Evolutionary conservation across 2,888 invertebrate species (phyloP), one percentile per base, ranked within the genome.

Genomic region (Nasonovia ribisnigri): DNA sequence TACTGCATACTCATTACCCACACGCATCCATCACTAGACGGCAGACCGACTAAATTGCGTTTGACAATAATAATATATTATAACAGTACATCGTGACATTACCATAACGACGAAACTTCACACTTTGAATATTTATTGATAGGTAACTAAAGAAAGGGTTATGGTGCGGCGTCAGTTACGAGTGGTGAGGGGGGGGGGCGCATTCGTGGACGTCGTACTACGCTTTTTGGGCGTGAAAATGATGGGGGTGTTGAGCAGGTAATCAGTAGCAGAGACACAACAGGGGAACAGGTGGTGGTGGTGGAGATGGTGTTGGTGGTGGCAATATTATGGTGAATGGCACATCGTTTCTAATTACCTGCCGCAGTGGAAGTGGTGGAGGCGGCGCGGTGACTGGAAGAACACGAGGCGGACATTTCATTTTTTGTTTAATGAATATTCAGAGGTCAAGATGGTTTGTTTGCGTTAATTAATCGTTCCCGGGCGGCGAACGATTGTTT

Each of bases 401-500:
- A 88, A 89, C 57, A 60, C 77, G 51, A 77, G 67, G 48, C 90
- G 90, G 67, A 84, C 91, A 42, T 91, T 77, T 48, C 48, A 42
- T 29, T 57, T 84, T 51, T 84, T 90, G 43, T 92, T 89, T 84
- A 84, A 93, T 93, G 84, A 93, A 89, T 93, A 93, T 84, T 93
- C 93, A 93, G 84, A 89, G 89, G 93, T 93, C 93, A 88, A 89
- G 89, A 89, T 24, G 93, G 77, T 77, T 84, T 93, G 88, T 88
- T 88, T 46, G 48, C 84, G 89, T 93, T 93, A 93, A 93, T 93
- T 88, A 93, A 89, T 93, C 84, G 93, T 54, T 92, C 24, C 67
- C 3, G 20, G 10, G 13, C 43, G 16, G 46, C 42, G 29, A 60
- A 88, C 67, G 77, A 88, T 88, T 92, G 92, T 92, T 92, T 92